Evolutionary conservation across 2,113 vertebrate species (phyloP).

Genomic region (Sciurus niger): DNA sequence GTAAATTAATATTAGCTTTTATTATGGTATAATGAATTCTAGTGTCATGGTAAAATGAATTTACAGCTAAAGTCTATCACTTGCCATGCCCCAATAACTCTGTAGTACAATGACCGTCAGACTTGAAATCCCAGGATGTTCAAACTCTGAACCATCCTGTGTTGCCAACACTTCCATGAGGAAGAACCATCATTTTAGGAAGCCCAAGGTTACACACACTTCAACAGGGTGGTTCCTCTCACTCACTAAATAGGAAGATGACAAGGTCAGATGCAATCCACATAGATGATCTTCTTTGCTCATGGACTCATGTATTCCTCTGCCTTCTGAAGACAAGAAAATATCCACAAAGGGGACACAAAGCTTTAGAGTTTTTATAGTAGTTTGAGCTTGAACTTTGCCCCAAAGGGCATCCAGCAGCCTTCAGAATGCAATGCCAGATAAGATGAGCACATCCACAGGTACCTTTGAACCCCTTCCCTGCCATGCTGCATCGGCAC

Average conservation of each 20-base stretch:
- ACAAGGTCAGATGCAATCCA: background rate
- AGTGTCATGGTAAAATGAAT: background rate
- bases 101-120: background rate
- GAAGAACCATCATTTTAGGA: background rate
- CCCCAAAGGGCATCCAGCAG: background rate
- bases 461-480: background rate
- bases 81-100: background rate
- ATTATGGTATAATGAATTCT: background rate
- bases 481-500: background rate
- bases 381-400: background rate
- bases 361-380: background rate
- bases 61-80: background rate
- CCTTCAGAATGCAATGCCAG: background rate
- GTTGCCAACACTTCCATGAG: background rate
- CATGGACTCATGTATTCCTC: background rate
- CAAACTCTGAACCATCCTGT: background rate
- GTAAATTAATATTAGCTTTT: constrained; percentile 18
- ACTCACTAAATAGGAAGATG: background rate
- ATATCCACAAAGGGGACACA: background rate
- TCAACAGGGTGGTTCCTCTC: fast-evolving
- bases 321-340: background rate
- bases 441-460: fast-evolving
- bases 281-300: background rate
- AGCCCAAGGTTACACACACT: background rate
- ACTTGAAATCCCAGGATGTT: background rate